These are phyloP conservation scores for Sterrhoptilus dennistouni DNA, from an alignment of 2,113 vertebrate species.

Conservation along the genomic window DNA sequence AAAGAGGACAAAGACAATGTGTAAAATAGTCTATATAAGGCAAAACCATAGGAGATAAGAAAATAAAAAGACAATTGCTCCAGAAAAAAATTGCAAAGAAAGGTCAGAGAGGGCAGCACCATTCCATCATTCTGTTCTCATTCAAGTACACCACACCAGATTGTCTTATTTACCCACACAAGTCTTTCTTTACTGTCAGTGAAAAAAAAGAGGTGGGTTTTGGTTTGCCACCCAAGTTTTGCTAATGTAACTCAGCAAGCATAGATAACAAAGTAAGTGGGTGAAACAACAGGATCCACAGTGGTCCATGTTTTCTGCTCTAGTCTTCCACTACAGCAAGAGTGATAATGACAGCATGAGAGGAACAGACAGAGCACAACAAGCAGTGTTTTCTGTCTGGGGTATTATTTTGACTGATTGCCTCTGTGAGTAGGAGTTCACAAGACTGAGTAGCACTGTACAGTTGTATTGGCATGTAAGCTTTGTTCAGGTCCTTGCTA, in stretches of 20 bases:
- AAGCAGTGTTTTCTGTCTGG: rapidly evolving
- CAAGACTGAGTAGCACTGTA: neutral
- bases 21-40: neutral
- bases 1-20: neutral
- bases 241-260: neutral
- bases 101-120: neutral
- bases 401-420: neutral
- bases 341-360: rapidly evolving
- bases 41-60: neutral
- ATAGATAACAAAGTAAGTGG: neutral
- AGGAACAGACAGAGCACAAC: neutral
- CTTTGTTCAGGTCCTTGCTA: neutral
- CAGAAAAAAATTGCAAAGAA: neutral
- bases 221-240: neutral
- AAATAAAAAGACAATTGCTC: neutral
- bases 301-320: neutral
- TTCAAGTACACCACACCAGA: neutral
- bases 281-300: neutral
- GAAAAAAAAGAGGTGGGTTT: neutral
- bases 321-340: rapidly evolving
- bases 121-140: neutral
- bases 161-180: neutral
- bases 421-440: neutral
- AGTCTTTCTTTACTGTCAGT: neutral
- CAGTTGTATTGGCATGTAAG: neutral